A percentile compares a stretch with the other conserved stretches of the same genome.
These are phyloP conservation scores for Mormyrus iriodes DNA, from an alignment of 2,113 vertebrate genomes.

Conservation along the genomic window DNA sequence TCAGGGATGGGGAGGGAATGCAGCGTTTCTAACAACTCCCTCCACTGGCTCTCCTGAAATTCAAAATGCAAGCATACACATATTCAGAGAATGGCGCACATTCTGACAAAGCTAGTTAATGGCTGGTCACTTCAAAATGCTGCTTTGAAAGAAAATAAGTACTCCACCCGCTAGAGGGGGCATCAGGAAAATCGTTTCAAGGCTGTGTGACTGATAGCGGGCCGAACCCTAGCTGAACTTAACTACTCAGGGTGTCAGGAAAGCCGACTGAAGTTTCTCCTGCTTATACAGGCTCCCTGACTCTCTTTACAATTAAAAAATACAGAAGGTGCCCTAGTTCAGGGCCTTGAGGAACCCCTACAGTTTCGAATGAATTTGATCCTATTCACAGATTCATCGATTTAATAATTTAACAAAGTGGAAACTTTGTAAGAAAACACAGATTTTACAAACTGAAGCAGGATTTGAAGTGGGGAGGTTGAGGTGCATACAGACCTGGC, in stretches of 20 bases:
- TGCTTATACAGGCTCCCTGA: neutral
- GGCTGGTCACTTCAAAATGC: neutral
- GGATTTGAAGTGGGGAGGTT: neutral
- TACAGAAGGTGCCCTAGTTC: neutral
- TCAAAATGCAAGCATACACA: neutral
- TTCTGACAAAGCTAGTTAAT: neutral
- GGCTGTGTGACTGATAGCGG: neutral
- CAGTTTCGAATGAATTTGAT: neutral
- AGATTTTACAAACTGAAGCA: neutral
- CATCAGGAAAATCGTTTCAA: neutral
- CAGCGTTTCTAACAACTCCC: conserved; percentile 68
- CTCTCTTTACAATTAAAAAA: neutral
- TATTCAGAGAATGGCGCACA: neutral
- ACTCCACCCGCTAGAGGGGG: neutral
- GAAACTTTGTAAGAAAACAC: neutral
- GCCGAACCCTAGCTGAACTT: neutral
- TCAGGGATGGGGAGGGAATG: conserved; percentile 68
- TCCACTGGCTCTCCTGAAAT: conserved; percentile 70
- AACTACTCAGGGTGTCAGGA: neutral
- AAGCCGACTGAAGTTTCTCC: neutral
- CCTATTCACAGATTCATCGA: neutral
- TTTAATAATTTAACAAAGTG: neutral
- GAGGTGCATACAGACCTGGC: conserved; percentile 68
- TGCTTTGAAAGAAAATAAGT: neutral
- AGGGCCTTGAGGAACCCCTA: conserved; percentile 13